These are phyloP conservation scores for Branchinecta sandiegonensis DNA, from an alignment of 2,888 invertebrate species.

Conservation along the genomic window DNA sequence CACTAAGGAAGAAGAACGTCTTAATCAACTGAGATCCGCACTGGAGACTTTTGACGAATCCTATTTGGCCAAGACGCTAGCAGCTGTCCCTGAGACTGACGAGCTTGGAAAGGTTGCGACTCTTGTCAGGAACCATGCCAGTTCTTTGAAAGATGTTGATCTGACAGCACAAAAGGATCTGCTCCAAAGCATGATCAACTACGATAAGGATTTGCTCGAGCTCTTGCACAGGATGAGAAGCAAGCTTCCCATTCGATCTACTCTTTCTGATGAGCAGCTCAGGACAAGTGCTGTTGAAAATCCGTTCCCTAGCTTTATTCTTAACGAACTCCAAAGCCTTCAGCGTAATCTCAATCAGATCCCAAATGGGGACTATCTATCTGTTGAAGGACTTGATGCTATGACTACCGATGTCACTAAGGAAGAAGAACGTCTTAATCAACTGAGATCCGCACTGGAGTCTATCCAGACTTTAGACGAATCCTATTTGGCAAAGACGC, in stretches of 20 bases:
- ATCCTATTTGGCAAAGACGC: not conserved
- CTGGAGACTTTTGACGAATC: not conserved
- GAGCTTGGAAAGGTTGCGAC: not conserved
- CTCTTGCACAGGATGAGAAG: not conserved
- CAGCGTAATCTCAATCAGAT: not conserved
- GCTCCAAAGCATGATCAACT: not conserved
- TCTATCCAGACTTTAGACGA: not conserved
- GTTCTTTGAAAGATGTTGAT: not conserved
- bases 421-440: not conserved
- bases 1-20: not conserved
- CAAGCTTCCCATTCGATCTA: not conserved
- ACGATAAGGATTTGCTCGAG: not conserved
- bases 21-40: not conserved
- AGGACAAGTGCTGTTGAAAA: not conserved
- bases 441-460: not conserved
- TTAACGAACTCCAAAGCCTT: not conserved
- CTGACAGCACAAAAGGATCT: not conserved
- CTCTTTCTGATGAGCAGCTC: too few relatives aligned
- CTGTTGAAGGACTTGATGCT: constrained; percentile 9
- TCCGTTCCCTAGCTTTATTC: not conserved
- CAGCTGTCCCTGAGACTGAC: too few relatives aligned
- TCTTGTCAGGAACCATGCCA: not conserved
- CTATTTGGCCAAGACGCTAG: not conserved
- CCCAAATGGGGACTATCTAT: not conserved
- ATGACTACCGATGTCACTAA: not conserved